A percentile compares a stretch with the other conserved stretches of the same genome.
Evolutionary conservation across 2,888 invertebrate genomes (phyloP).

Genomic region (Ypsolopha sequella): DNA sequence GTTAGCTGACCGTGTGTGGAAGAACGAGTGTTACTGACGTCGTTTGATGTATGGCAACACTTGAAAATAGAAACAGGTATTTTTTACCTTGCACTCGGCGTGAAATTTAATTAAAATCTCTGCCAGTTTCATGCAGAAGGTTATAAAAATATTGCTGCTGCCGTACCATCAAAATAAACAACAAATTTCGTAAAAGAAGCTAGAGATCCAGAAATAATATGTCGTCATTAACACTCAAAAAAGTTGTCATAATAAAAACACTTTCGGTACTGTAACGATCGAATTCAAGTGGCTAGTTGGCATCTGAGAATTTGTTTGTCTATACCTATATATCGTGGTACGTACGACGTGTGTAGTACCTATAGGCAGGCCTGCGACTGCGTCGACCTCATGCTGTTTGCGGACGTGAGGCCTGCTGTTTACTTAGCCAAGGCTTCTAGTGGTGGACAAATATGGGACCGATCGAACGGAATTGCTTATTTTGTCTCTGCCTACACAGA

Average conservation of each 20-base stretch:
- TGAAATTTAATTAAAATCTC: constrained; percentile 12
- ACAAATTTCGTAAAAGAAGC: background rate
- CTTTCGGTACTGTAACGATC: constrained; percentile 4
- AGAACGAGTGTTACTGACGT: constrained; percentile 21
- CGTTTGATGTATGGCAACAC: constrained; percentile 55
- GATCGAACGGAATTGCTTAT: constrained; percentile 69
- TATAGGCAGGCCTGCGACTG: constrained; percentile 41
- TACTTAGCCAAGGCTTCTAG: constrained; percentile 65
- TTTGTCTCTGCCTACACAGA: constrained; percentile 66
- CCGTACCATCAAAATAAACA: background rate
- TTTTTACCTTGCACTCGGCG: constrained; percentile 14
- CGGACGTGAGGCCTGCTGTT: constrained; percentile 66
- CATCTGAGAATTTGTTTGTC: constrained; percentile 4
- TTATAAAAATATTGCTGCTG: background rate
- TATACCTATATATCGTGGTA: background rate
- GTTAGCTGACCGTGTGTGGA: constrained; percentile 46
- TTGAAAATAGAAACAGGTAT: constrained; percentile 29
- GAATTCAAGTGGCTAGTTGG: constrained; percentile 4
- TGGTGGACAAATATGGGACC: constrained; percentile 66
- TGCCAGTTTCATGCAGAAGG: background rate
- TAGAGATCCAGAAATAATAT: background rate
- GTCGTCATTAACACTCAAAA: background rate
- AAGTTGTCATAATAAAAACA: background rate
- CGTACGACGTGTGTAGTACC: constrained; percentile 15
- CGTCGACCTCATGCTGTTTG: constrained; percentile 63